Percentiles rank a stretch among this genome's conserved stretches.
These are phyloP conservation scores for Brachyptera putata DNA, from an alignment of 2,888 invertebrate species.

Conservation along the genomic window DNA sequence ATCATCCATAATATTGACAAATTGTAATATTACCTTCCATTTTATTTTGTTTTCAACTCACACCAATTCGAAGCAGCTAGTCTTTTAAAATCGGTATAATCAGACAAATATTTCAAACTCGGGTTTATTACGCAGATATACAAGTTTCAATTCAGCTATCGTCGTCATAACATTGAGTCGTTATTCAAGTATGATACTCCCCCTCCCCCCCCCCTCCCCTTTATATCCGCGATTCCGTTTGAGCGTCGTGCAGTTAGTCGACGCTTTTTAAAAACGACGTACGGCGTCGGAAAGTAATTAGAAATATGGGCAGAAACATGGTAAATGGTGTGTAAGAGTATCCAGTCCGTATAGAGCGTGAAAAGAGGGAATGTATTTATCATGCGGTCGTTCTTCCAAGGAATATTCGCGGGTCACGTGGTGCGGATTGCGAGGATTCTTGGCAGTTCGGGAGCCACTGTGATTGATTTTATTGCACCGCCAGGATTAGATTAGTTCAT, in stretches of 20 bases:
- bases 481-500: too few species aligned
- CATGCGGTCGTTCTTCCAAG: neutral
- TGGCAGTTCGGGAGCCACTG: neutral
- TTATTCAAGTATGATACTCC: neutral
- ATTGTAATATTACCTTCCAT: too few species aligned
- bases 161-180: neutral
- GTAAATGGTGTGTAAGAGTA: conserved; percentile 43
- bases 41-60: too few species aligned
- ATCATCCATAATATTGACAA: too few species aligned
- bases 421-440: neutral
- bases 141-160: too few species aligned
- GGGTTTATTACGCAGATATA: too few species aligned
- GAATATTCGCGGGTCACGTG: neutral
- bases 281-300: conserved; percentile 42
- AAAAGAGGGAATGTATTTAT: neutral
- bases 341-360: neutral
- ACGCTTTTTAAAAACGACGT: neutral
- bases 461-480: neutral
- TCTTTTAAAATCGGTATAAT: too few species aligned
- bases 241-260: too few species aligned
- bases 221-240: neutral
- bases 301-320: conserved; percentile 42
- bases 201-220: neutral
- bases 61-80: too few species aligned
- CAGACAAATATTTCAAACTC: too few species aligned